These are phyloP conservation scores for Abrostola tripartita DNA, from an alignment of 2,888 invertebrate species.

Conservation along the genomic window DNA sequence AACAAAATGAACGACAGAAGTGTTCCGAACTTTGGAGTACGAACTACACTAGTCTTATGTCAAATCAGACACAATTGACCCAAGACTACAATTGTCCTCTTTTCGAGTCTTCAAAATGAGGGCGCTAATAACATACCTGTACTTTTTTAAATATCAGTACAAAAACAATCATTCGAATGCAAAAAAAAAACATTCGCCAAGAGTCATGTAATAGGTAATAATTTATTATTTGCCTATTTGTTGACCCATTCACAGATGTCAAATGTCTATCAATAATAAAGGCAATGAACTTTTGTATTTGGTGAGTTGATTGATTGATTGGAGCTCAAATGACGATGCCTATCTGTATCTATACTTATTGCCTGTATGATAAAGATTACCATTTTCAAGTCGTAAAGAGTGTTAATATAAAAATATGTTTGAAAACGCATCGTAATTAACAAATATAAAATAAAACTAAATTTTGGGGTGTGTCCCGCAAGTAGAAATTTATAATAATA, in stretches of 20 bases:
- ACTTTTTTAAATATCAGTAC: too few species aligned
- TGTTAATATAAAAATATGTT: background rate
- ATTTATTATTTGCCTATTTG: background rate
- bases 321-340: background rate
- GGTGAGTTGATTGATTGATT: slow-evolving; percentile 1
- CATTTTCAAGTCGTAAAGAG: background rate
- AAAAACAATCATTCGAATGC: too few species aligned
- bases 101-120: too few species aligned
- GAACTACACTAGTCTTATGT: too few species aligned
- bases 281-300: slow-evolving; percentile 1
- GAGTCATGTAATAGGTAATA: background rate
- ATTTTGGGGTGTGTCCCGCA: too few species aligned
- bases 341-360: background rate
- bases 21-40: too few species aligned
- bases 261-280: background rate
- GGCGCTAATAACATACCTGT: too few species aligned
- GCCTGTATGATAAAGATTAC: background rate
- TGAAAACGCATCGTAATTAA: background rate
- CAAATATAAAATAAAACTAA: background rate
- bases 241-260: slow-evolving; percentile 1
- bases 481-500: too few species aligned
- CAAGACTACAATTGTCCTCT: too few species aligned
- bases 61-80: too few species aligned
- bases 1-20: too few species aligned
- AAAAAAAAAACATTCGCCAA: too few species aligned